phyloP scores from a whole-genome alignment of 1,140 invertebrate genomes.

The Neodiprion lecontei region DNA sequence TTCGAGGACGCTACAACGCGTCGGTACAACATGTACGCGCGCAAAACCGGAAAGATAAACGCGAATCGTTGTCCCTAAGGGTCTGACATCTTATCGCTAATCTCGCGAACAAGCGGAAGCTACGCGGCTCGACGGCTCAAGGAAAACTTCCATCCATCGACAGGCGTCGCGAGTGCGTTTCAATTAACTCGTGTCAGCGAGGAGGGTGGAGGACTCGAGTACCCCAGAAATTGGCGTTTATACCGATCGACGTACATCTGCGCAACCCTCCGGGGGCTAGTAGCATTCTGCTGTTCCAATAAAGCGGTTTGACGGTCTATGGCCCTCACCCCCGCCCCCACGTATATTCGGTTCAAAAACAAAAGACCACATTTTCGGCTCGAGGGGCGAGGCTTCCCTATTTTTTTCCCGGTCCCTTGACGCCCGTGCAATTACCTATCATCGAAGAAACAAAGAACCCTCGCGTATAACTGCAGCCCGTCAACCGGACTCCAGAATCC shows the following conservation, averaged over 20 bases:
- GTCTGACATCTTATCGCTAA: neutral
- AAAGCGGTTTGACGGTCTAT: neutral
- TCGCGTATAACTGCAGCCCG: slow-evolving; percentile 32
- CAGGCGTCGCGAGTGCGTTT: too few species aligned
- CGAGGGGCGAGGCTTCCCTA: neutral
- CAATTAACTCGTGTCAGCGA: too few species aligned
- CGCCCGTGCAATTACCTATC: slow-evolving; percentile 46
- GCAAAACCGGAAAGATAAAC: too few species aligned
- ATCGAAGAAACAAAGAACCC: slow-evolving; percentile 37
- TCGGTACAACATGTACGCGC: too few species aligned
- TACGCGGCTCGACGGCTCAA: neutral
- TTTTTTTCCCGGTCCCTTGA: slow-evolving; percentile 37
- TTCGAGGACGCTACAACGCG: neutral
- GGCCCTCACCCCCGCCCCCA: too few species aligned
- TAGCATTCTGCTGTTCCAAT: slow-evolving; percentile 1
- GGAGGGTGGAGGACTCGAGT: too few species aligned
- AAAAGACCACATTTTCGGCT: neutral
- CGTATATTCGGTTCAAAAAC: neutral
- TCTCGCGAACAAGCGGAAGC: neutral
- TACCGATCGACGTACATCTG: too few species aligned
- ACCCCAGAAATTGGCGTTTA: too few species aligned
- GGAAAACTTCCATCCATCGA: too few species aligned
- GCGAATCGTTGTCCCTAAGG: neutral
- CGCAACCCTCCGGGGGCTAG: slow-evolving; percentile 1
- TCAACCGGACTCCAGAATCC: slow-evolving; percentile 34